Evolutionary conservation across 2,888 invertebrate species (phyloP), one percentile per base, ranked within the genome.

Genomic region (Fragum sueziense): DNA sequence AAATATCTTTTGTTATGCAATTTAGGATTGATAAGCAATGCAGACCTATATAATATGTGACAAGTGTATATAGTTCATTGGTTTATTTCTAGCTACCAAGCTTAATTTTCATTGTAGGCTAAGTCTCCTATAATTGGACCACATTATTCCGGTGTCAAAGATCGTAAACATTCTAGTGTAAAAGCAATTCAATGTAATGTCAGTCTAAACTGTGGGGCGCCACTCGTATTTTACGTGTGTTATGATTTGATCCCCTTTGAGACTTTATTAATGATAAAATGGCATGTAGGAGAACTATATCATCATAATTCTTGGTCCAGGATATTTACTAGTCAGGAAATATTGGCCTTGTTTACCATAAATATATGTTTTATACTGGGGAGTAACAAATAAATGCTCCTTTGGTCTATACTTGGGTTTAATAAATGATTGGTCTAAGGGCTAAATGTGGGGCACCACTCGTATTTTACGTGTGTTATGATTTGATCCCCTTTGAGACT

Each of bases 201-300:
- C 37, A 41, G 41, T 25, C 20, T n/a, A 25, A 65, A 65, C 65
- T 41, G 34, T n/a, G 41, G 41, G 65, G 65, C 41, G 41, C 41
- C 65, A 37, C 25, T 22, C 25, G 27, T 37, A 41, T 41, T 65
- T 27, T 65, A 41, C 25, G 54, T n/a, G 34, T 62, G 72, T 62
- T 61, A 72, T 61, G 62, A 62, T 72, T 72, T 72, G 37, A 61
- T 31, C 34, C 47, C 62, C 62, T 20, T 2, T 7, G 47, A 33
- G 62, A 31, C 29, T 0, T 27, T 33, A 61, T 62, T 62, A 61
- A 72, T 62, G 41, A 61, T 27, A 17, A 31, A 47, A 72, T 72
- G 62, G 72, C 72, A 72, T 72, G 72, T 72, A 27, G 29, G 20
- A 14, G 25, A 54, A 54, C 70, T 54, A 52, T 70, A 54, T 54